A percentile compares a stretch with the other conserved stretches of the same genome.
Evolutionary conservation across 2,113 vertebrate species (phyloP).

Genomic region (Dunckerocampus dactyliophorus): DNA sequence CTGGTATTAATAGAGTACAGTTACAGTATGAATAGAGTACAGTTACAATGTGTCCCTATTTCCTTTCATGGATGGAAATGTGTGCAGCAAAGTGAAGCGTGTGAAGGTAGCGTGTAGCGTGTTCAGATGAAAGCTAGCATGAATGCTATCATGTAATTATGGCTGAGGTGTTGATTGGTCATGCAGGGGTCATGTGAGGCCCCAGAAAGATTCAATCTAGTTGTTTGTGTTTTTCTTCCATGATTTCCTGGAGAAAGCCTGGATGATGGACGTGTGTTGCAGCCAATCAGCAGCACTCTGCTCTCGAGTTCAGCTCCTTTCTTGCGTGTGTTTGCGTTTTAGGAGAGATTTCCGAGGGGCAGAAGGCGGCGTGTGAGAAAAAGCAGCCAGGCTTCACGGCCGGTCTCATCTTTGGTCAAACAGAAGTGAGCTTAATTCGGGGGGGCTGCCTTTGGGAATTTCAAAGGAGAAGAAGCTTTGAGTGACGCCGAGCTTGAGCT

Average conservation of each 20-base stretch:
- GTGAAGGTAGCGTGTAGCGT: slow-evolving; percentile 2
- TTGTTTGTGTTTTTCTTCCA: too few relatives aligned
- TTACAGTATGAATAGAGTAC: too few relatives aligned
- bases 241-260: too few relatives aligned
- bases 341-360: slow-evolving; percentile 66
- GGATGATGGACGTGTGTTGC: too few relatives aligned
- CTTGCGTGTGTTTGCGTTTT: slow-evolving; percentile 33
- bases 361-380: slow-evolving; percentile 61
- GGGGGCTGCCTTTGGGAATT: slow-evolving; percentile 66
- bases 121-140: slow-evolving; percentile 25
- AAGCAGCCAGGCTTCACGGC: slow-evolving; percentile 57
- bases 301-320: not conserved
- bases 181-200: too few relatives aligned
- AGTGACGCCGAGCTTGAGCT: slow-evolving; percentile 63
- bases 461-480: slow-evolving; percentile 68
- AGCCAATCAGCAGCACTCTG: too few relatives aligned
- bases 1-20: too few relatives aligned
- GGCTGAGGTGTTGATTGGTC: too few relatives aligned
- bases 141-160: too few relatives aligned
- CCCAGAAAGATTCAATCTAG: too few relatives aligned
- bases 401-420: slow-evolving; percentile 70
- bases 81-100: too few relatives aligned
- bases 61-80: slow-evolving; percentile 75
- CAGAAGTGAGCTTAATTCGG: slow-evolving; percentile 75
- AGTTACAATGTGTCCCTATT: slow-evolving; percentile 48